Percentiles rank a stretch among this genome's conserved stretches.
Evolutionary conservation across 2,113 vertebrate species (phyloP).

Genomic region (Apistogramma diplotaenia): DNA sequence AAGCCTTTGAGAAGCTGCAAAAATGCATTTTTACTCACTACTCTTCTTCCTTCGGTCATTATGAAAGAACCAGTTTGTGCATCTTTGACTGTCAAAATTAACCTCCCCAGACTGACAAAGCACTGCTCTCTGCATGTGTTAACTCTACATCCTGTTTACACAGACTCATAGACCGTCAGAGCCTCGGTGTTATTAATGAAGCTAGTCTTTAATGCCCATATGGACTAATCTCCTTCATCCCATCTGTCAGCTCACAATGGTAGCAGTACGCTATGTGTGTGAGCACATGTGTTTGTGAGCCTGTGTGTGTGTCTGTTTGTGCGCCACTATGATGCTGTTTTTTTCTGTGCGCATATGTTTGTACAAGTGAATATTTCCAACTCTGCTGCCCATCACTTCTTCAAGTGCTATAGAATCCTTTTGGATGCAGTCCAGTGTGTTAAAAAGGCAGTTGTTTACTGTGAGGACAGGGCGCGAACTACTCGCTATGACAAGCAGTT

Average conservation of each 20-base stretch:
- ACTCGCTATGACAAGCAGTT: neutral
- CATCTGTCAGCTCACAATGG: slow-evolving; percentile 57
- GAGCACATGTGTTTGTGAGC: neutral
- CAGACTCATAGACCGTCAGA: slow-evolving; percentile 29
- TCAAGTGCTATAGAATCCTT: neutral
- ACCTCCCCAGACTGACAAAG: slow-evolving; percentile 20
- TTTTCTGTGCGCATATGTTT: neutral
- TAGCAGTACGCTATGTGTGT: slow-evolving; percentile 5
- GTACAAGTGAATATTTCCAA: neutral
- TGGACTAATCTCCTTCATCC: slow-evolving; percentile 63
- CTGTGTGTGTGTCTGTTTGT: neutral
- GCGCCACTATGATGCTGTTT: neutral
- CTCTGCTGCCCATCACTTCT: neutral
- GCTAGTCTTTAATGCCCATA: slow-evolving; percentile 58
- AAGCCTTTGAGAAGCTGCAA: neutral
- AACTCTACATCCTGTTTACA: slow-evolving; percentile 46
- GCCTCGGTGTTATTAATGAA: slow-evolving; percentile 51
- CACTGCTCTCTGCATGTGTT: slow-evolving; percentile 22
- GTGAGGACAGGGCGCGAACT: neutral
- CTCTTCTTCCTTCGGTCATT: neutral
- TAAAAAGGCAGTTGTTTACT: slow-evolving; percentile 1
- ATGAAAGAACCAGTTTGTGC: neutral
- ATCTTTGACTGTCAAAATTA: slow-evolving; percentile 29
- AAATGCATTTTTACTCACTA: neutral
- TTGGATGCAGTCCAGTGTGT: slow-evolving; percentile 14